Conservation (phyloP, 1,140 invertebrate species). For the Chelonus insularis region DNA sequence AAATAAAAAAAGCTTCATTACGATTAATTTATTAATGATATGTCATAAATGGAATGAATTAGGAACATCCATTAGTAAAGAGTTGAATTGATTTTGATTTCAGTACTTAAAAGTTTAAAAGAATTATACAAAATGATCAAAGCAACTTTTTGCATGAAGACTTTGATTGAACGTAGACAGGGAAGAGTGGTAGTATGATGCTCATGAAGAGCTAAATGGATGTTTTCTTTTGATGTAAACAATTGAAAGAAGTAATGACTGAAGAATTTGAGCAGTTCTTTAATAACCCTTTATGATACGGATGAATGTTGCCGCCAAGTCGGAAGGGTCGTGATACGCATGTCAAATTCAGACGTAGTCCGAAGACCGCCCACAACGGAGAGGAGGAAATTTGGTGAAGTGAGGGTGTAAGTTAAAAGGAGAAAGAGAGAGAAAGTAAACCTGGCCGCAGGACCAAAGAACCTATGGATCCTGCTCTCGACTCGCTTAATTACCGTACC, state of each 20-base stretch:
- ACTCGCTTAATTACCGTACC: conserved; percentile 30
- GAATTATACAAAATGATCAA: too few species aligned
- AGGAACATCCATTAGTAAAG: too few species aligned
- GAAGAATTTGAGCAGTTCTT: not conserved
- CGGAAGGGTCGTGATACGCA: conserved; percentile 22
- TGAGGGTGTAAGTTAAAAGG: not conserved
- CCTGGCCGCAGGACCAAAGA: not conserved
- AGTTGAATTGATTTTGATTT: too few species aligned
- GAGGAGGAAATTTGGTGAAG: conserved; percentile 12
- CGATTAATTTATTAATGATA: too few species aligned
- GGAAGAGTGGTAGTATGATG: too few species aligned
- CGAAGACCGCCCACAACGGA: conserved; percentile 29
- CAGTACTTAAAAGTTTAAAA: too few species aligned
- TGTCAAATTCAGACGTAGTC: conserved; percentile 23
- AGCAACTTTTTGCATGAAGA: too few species aligned
- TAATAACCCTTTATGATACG: conserved; percentile 7
- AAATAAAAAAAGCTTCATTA: too few species aligned
- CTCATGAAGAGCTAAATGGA: not conserved
- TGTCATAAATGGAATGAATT: too few species aligned
- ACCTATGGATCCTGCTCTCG: conserved; percentile 5
- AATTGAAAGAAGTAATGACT: not conserved
- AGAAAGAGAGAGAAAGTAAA: not conserved
- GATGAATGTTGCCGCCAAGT: conserved; percentile 16
- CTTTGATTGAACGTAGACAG: too few species aligned
- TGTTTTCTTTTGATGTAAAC: not conserved